Evolutionary conservation across 2,888 invertebrate genomes (phyloP).

Genomic region (Mythimna pallens): DNA sequence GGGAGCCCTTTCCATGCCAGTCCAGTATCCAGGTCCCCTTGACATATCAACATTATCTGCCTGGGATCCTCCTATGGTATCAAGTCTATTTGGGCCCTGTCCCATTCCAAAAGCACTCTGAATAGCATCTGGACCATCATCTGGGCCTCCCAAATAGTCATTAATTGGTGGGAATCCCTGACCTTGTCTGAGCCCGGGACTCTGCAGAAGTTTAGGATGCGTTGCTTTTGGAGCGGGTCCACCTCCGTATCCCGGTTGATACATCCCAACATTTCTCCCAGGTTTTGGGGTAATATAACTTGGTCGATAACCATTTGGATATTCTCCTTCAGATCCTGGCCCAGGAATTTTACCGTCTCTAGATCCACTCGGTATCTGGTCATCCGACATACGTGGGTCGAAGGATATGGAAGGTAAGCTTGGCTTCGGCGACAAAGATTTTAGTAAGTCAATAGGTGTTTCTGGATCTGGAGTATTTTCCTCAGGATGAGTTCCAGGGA

Average conservation of each 20-base stretch:
- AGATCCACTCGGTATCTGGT: neutral
- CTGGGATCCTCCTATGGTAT: neutral
- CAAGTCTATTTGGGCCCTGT: neutral
- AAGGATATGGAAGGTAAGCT: neutral
- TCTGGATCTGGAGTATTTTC: neutral
- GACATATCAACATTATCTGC: neutral
- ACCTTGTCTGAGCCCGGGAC: neutral
- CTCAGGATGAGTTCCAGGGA: neutral
- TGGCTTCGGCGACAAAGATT: neutral
- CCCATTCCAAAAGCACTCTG: neutral
- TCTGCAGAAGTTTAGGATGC: neutral
- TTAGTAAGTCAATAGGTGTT: neutral
- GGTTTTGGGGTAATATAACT: neutral
- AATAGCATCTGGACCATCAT: neutral
- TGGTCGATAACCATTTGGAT: constrained; percentile 34
- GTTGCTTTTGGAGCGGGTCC: neutral
- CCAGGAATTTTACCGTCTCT: constrained; percentile 18
- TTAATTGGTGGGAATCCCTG: neutral
- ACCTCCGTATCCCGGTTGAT: neutral
- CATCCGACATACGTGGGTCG: neutral
- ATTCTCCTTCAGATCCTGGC: constrained; percentile 37
- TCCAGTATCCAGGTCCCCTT: neutral
- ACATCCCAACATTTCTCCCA: neutral
- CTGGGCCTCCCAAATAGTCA: neutral
- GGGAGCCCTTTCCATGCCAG: neutral